Percentiles rank a stretch among this genome's conserved stretches.
Conservation (phyloP, 2,797 vertebrate species). For the Picus viridis region DNA sequence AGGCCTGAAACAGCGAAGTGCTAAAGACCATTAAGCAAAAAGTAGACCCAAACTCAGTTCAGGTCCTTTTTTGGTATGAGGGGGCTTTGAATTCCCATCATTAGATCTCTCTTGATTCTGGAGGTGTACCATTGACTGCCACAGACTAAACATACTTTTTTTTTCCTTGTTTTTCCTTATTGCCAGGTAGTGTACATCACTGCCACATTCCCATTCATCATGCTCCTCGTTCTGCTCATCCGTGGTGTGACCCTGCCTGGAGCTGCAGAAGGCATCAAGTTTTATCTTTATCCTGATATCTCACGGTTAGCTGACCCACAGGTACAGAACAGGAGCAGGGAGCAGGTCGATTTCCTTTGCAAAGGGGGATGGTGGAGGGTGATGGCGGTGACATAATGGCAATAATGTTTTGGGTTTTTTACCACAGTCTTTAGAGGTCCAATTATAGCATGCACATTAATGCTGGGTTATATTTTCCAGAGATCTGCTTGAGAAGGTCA, state of each 20-base stretch:
- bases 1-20: background rate
- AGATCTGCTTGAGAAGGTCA: conserved; percentile 34
- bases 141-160: background rate
- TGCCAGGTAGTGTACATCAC: conserved; percentile 95
- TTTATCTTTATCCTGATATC: conserved; percentile 96
- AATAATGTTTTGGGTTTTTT: background rate
- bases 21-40: background rate
- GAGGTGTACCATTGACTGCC: background rate
- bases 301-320: conserved; percentile 93
- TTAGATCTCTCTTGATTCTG: background rate
- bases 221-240: conserved; percentile 94
- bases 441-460: conserved; percentile 1
- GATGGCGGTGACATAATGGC: background rate
- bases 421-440: background rate
- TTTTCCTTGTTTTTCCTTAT: background rate
- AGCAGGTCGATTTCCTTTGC: background rate
- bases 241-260: conserved; percentile 96
- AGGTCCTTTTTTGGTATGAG: background rate
- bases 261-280: conserved; percentile 94
- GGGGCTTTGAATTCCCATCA: background rate
- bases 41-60: background rate
- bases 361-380: background rate
- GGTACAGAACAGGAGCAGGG: conserved; percentile 78
- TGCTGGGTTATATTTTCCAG: conserved; percentile 52
- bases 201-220: conserved; percentile 96